Base-by-base conservation (phyloP, 2,797 vertebrate genomes). In the Crenuchus spilurus region DNA sequence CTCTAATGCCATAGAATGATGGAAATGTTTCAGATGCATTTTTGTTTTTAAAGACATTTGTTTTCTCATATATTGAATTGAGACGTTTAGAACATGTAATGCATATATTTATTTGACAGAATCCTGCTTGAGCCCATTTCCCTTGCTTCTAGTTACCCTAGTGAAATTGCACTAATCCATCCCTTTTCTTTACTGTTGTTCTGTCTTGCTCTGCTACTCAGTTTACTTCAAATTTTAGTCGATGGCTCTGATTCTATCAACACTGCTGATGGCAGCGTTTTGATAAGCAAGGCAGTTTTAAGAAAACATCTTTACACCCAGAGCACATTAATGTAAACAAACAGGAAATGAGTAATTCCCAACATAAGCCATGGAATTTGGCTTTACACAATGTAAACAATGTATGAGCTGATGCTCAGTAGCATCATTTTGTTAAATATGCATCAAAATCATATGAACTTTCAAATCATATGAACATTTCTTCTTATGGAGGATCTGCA, bases 151-250 rank as follows among this genome's bases (percentile, higher is more conserved):
- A 58, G 10, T 28, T 51, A 72, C 82, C 76, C 77, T 82, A 62
- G 75, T 89, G 86, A 77, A 84, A 86, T 90, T 93, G 91, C 92
- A 93, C 92, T 92, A 90, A 91, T 86, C 75, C 83, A 87, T 87
- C 88, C 83, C 82, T 80, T 78, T 61, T 82, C 51, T 54, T 84
- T 84, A 75, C 42, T 76, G 80, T 49, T 66, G 61, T 37, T 76
- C 33, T 55, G 16, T 71, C 39, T 61, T 55, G 75, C 33, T 64
- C 77, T 66, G 77, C 81, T 84, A 75, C 83, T 81, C 82, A 82
- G 81, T 70, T 79, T 20, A 74, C 79, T 70, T 74, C 44, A 80
- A 67, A 61, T 87, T 75, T 73, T 44, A 49, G 63, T 81, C 20
- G 78, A 72, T 73, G 57, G 62, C 31, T 75, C 46, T 62, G 49